These are phyloP conservation scores for Pachyrhynchus sulphureomaculatus DNA, from an alignment of 1,140 invertebrate species.

Conservation along the genomic window DNA sequence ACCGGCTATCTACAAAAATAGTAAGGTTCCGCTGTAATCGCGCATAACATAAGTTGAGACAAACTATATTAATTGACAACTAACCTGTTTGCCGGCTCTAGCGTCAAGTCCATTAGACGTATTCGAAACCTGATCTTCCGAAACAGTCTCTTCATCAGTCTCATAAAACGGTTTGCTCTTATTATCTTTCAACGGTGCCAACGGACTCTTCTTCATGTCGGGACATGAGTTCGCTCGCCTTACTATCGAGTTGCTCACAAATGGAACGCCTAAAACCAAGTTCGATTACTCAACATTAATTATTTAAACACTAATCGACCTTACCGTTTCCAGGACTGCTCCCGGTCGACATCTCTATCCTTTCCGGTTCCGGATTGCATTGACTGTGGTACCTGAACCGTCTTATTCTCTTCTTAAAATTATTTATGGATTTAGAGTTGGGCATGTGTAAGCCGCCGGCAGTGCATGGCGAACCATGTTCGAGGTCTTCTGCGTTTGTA, in stretches of 20 bases:
- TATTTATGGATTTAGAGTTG: constrained; percentile 58
- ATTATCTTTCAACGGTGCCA: constrained; percentile 40
- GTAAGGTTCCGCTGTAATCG: too few species aligned
- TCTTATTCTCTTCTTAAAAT: constrained; percentile 64
- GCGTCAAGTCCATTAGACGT: constrained; percentile 18
- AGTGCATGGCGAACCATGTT: constrained; percentile 56
- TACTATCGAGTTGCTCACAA: constrained; percentile 46
- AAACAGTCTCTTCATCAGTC: constrained; percentile 44
- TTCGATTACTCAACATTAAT: too few species aligned
- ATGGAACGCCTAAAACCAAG: constrained; percentile 26
- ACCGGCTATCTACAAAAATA: too few species aligned
- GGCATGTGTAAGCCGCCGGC: constrained; percentile 64
- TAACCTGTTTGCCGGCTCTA: neutral
- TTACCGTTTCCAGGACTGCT: constrained; percentile 51
- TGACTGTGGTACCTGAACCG: constrained; percentile 65
- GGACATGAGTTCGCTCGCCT: constrained; percentile 64
- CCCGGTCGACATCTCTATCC: constrained; percentile 44
- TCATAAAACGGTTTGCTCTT: constrained; percentile 40
- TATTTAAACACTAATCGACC: too few species aligned
- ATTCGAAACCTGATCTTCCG: constrained; percentile 15
- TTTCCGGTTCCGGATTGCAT: constrained; percentile 47
- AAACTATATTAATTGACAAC: neutral
- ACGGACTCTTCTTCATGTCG: constrained; percentile 56
- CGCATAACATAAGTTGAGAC: too few species aligned
- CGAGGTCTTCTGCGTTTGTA: constrained; percentile 49